Evolutionary conservation across 2,113 vertebrate genomes (phyloP).

Genomic region (Phyllostomus hastatus): DNA sequence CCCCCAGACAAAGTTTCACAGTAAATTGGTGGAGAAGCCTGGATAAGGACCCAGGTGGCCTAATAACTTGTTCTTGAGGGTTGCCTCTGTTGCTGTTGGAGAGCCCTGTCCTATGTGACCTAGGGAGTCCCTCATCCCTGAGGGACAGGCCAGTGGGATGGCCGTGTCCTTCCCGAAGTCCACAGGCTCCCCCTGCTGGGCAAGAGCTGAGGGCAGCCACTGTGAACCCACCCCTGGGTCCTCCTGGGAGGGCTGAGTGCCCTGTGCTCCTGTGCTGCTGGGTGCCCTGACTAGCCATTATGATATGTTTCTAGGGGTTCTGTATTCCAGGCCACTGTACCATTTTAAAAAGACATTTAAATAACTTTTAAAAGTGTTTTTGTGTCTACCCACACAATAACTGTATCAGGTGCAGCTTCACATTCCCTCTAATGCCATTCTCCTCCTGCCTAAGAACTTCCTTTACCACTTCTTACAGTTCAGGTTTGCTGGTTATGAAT

Average conservation of each 20-base stretch:
- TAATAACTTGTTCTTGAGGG: background rate
- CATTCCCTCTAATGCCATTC: background rate
- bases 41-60: background rate
- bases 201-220: background rate
- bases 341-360: background rate
- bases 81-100: background rate
- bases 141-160: background rate
- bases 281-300: background rate
- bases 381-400: background rate
- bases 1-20: background rate
- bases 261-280: rapidly evolving
- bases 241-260: rapidly evolving
- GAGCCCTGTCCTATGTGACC: background rate
- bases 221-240: rapidly evolving
- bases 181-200: slow-evolving; percentile 16
- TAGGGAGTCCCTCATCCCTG: background rate
- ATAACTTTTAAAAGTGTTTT: background rate
- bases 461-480: background rate
- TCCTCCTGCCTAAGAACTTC: background rate
- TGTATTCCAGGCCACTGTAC: background rate
- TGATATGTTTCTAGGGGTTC: background rate
- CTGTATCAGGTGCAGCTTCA: background rate
- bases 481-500: background rate
- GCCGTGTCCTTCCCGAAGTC: background rate
- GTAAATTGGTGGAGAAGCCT: background rate